Evolutionary conservation across 2,113 vertebrate genomes (phyloP).

Genomic region (Strix uralensis): DNA sequence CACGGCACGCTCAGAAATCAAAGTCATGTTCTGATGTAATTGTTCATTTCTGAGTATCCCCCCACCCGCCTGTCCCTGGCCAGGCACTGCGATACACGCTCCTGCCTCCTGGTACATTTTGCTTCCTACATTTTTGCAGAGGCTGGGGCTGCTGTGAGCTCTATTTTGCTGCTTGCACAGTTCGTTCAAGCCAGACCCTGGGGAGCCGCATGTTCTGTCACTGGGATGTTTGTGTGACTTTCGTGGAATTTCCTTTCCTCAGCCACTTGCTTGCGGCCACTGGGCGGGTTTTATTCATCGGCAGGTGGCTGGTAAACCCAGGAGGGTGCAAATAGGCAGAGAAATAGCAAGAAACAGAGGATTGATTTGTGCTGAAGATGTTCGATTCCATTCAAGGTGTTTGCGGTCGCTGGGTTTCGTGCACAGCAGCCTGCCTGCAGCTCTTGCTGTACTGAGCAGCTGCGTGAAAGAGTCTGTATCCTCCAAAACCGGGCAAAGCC

Average conservation of each 20-base stretch:
- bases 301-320: not conserved
- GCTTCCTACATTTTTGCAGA: not conserved
- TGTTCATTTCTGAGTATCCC: not conserved
- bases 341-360: not conserved
- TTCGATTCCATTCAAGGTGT: not conserved
- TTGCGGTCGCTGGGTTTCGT: accelerated
- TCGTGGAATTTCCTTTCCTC: conserved; percentile 11
- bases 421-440: not conserved
- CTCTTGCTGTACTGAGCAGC: not conserved
- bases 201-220: not conserved
- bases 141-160: not conserved
- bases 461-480: not conserved
- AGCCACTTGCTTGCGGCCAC: accelerated
- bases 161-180: conserved; percentile 11
- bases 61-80: not conserved
- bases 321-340: not conserved
- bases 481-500: not conserved
- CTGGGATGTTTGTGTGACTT: conserved; percentile 19
- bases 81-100: not conserved
- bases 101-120: conserved; percentile 28
- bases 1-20: not conserved
- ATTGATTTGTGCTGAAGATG: not conserved
- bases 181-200: conserved; percentile 15
- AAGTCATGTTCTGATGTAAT: not conserved
- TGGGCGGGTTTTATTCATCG: not conserved